A percentile compares a stretch with the other conserved stretches of the same genome.
These are phyloP conservation scores for Seriola quinqueradiata DNA, from an alignment of 2,113 vertebrate genomes.

Conservation along the genomic window DNA sequence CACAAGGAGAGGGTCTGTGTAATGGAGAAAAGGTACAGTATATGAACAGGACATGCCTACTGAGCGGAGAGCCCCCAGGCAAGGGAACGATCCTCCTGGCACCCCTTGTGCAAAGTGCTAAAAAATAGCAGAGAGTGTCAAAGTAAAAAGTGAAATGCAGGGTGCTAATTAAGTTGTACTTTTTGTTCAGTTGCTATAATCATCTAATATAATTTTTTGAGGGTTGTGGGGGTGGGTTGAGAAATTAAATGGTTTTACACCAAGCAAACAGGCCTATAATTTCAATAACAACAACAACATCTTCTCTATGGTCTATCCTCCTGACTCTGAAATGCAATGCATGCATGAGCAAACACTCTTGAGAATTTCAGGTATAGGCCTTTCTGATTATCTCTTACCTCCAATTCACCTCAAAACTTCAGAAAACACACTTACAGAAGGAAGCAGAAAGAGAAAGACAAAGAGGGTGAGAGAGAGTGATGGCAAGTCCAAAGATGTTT, in stretches of 20 bases:
- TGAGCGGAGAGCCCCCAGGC: conserved; percentile 19
- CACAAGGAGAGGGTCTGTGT: conserved; percentile 42
- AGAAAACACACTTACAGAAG: conserved; percentile 34
- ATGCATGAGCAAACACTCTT: conserved; percentile 24
- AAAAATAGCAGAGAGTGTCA: conserved; percentile 8
- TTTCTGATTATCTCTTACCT: conserved; percentile 67
- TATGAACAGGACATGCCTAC: conserved; percentile 25
- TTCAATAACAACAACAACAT: conserved; percentile 43
- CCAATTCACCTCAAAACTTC: conserved; percentile 67
- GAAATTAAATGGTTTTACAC: conserved; percentile 20
- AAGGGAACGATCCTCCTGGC: conserved; percentile 28
- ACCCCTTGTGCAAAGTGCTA: conserved; percentile 10
- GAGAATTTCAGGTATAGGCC: conserved; percentile 44
- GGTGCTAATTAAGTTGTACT: conserved; percentile 8
- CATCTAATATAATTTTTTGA: conserved; percentile 46
- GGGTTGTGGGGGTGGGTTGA: background rate
- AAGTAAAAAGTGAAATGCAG: conserved; percentile 22
- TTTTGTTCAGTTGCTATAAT: conserved; percentile 15
- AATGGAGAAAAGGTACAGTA: conserved; percentile 34
- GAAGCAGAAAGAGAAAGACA: conserved; percentile 25
- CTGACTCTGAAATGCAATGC: background rate
- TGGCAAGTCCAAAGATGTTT: conserved; percentile 68
- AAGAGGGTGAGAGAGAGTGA: background rate
- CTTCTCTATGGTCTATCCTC: conserved; percentile 10
- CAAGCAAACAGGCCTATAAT: conserved; percentile 35